Conservation (phyloP, 2,888 invertebrate species). For the Amiota communis region DNA sequence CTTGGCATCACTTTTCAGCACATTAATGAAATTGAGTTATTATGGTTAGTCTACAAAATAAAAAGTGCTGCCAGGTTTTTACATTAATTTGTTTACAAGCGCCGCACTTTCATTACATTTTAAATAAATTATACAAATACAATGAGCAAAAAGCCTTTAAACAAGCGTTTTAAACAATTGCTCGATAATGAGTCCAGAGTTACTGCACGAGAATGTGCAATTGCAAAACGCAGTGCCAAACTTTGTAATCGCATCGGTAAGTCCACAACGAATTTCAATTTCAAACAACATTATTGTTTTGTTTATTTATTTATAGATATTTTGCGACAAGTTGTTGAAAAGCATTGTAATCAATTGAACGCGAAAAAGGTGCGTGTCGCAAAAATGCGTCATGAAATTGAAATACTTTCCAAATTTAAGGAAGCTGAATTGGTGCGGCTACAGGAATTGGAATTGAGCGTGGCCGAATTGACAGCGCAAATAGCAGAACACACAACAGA, state of each 20-base stretch:
- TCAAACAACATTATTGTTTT: neutral
- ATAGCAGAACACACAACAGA: neutral
- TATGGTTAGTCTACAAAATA: neutral
- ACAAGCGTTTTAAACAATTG: neutral
- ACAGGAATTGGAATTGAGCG: slow-evolving; percentile 1
- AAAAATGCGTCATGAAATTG: neutral
- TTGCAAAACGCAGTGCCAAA: neutral
- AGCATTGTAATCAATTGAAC: neutral
- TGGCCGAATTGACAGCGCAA: neutral
- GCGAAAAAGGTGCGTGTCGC: neutral
- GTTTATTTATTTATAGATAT: neutral
- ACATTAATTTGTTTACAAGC: neutral
- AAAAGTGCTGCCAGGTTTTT: neutral
- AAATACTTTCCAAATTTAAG: neutral
- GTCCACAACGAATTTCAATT: neutral
- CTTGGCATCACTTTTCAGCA: too few relatives aligned
- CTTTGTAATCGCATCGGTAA: neutral
- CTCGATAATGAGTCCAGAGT: neutral
- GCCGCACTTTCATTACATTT: neutral
- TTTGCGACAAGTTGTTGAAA: neutral
- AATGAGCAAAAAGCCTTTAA: neutral
- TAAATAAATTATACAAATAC: neutral
- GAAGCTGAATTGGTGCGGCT: neutral
- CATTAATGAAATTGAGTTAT: neutral
- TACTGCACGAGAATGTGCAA: neutral